Conservation (phyloP, 1,140 invertebrate genomes). For the Pomacea maculata region DNA sequence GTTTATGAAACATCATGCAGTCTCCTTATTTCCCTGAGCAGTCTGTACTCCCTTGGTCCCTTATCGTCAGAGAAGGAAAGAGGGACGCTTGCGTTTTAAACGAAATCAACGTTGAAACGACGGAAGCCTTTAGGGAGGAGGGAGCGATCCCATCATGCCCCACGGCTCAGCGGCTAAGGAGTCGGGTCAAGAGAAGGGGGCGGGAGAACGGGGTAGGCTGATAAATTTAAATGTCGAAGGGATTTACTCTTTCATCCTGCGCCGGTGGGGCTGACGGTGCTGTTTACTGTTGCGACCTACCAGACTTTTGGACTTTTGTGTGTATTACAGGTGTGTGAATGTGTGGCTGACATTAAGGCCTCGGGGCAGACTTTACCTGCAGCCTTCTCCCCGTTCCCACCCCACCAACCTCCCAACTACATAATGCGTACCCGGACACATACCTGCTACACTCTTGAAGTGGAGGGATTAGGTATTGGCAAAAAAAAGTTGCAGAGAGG, state of each 20-base stretch:
- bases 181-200: slow-evolving; percentile 3
- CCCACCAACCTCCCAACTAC: neutral
- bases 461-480: too few species aligned
- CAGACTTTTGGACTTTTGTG: neutral
- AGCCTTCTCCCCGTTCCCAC: neutral
- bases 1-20: too few species aligned
- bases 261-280: neutral
- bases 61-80: neutral
- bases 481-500: too few species aligned
- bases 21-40: too few species aligned
- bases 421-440: too few species aligned
- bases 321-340: neutral
- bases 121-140: neutral
- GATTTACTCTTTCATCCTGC: neutral
- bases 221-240: neutral
- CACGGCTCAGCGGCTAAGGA: neutral
- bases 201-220: neutral
- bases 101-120: neutral
- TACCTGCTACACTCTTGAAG: too few species aligned
- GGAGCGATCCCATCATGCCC: neutral
- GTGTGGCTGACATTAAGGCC: neutral
- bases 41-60: too few species aligned
- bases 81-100: neutral
- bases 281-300: neutral
- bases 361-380: neutral